Conservation (phyloP, 2,797 vertebrate species). For the Pseudochirops cupreus region DNA sequence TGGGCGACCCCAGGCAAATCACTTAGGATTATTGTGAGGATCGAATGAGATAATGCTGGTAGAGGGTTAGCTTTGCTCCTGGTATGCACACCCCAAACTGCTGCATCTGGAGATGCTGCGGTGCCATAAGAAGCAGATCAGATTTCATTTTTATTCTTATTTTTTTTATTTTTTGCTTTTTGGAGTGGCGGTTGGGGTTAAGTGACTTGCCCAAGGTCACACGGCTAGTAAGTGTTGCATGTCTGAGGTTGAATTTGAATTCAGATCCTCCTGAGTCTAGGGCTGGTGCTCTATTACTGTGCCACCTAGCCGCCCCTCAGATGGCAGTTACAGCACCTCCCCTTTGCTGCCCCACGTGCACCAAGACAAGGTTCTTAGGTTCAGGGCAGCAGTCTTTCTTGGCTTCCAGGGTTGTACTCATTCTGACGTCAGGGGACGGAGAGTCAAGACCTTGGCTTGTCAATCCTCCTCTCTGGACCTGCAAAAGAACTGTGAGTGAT, state of each 20-base stretch:
- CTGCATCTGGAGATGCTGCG: neutral
- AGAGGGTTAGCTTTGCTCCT: too few species aligned
- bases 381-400: neutral
- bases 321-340: neutral
- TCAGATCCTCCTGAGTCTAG: too few species aligned
- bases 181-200: too few species aligned
- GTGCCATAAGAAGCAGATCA: neutral
- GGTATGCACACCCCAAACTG: neutral
- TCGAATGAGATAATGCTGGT: neutral
- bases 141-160: neutral
- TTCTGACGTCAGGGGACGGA: neutral
- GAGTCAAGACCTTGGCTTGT: neutral
- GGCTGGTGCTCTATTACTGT: too few species aligned
- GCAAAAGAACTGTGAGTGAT: neutral
- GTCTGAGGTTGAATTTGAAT: too few species aligned
- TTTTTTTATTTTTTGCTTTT: too few species aligned
- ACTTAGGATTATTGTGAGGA: neutral
- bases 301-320: neutral
- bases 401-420: neutral
- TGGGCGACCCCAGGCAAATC: too few species aligned
- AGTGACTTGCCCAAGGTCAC: too few species aligned
- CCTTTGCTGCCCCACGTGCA: neutral
- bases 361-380: neutral
- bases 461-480: neutral
- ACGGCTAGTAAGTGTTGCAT: too few species aligned